Percentiles rank a stretch among this genome's conserved stretches.
phyloP scores from a whole-genome alignment of 2,113 vertebrate genomes.

The Pelobates fuscus region DNA sequence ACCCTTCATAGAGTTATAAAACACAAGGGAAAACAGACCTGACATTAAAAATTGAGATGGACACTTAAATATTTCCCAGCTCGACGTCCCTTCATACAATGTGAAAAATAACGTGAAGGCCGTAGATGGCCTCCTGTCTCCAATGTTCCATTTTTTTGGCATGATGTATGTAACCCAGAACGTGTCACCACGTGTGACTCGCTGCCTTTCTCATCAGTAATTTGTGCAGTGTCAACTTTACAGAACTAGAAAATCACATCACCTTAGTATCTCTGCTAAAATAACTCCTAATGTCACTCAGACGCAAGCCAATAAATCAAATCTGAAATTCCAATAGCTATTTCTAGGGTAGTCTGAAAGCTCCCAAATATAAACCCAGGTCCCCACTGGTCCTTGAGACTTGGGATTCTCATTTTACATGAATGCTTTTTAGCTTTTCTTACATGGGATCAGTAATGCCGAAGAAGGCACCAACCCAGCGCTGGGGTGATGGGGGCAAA shows the following conservation, averaged over 20 bases:
- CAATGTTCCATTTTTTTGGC: background rate
- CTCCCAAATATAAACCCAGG: constrained; percentile 44
- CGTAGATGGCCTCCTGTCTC: background rate
- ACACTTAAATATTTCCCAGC: background rate
- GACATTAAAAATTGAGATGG: background rate
- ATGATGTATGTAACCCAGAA: background rate
- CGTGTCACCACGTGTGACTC: background rate
- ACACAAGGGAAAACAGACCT: background rate
- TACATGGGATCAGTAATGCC: constrained; percentile 5
- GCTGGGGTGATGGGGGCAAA: background rate
- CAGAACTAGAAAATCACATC: constrained; percentile 40
- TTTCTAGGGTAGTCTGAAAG: constrained; percentile 45
- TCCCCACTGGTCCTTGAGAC: constrained; percentile 25
- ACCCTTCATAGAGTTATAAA: background rate
- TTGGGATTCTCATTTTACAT: constrained; percentile 35
- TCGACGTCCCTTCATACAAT: too few species aligned
- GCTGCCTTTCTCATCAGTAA: background rate
- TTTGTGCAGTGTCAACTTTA: constrained; percentile 8
- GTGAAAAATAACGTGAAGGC: too few species aligned
- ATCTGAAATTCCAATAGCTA: constrained; percentile 45
- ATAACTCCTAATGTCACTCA: constrained; percentile 35
- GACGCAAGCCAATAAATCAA: constrained; percentile 46
- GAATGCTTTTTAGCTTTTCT: constrained; percentile 16
- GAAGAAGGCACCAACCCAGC: background rate
- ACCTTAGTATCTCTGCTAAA: constrained; percentile 30